Base-by-base conservation (phyloP, 2,797 vertebrate genomes). In the Aselliscus stoliczkanus region DNA sequence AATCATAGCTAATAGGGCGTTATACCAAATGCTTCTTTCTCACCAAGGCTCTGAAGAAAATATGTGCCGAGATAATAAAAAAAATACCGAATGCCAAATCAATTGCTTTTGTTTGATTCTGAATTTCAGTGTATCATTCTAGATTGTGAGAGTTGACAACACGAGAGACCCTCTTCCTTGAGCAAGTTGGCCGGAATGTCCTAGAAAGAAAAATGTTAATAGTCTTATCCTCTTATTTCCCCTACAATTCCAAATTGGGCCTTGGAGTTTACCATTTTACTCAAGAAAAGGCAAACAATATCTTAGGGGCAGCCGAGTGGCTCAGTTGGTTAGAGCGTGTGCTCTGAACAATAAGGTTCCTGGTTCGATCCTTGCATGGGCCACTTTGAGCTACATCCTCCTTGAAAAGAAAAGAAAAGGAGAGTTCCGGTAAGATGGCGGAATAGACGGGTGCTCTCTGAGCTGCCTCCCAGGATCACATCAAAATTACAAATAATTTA, bases 21-120 rank as follows among this genome's bases (percentile, higher is more conserved):
- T 84, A 62, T n/a, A 85, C 58, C 44, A 81, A 88, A 54, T 95
- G 42, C 42, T 82, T 77, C 39, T 93, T 93, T 93, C 56, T 52
- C 14, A 69, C 17, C 6, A 85, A 21, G 42, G 31, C 25, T 85
- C 54, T 94, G 70, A 87, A 72, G 54, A 54, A 93, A 75, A 75
- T 70, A 83, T 56, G 34, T 13, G 2, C 54, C 86, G 84, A 88
- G 79, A 86, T 80, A 44, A 85, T 27, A 93, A 62, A 91, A 91
- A 81, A 17, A 81, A 72, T 69, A 91, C 42, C 21, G 25, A 86
- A 67, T 77, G 81, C 8, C 44, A 95, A 42, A 81, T 50, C 62
- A 65, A 88, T 70, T 81, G 11, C 20, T 70, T 81, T 76, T 65
- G 54, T 77, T 76, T 91, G 42, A 88, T 58, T 25, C 7, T 7